Evolutionary conservation across 1,140 invertebrate genomes (phyloP).

Genomic region (Myzus persicae): DNA sequence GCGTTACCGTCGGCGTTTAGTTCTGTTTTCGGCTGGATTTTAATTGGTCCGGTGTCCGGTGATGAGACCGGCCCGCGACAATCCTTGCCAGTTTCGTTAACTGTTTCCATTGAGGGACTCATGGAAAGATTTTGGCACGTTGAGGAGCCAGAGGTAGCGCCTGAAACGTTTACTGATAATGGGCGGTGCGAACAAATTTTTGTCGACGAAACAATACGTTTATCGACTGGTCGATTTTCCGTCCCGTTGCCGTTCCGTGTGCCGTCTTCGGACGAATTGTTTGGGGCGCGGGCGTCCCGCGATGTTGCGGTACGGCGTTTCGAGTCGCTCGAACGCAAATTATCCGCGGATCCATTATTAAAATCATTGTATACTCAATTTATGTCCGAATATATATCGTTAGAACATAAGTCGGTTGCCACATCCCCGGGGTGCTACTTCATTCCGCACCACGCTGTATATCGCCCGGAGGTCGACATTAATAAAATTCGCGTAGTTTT

Average conservation of each 20-base stretch:
- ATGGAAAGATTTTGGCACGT: background rate
- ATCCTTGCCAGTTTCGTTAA: background rate
- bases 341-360: too few species aligned
- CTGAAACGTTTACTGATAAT: background rate
- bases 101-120: background rate
- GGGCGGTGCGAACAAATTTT: background rate
- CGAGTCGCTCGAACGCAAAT: too few species aligned
- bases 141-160: background rate
- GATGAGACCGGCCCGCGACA: accelerated
- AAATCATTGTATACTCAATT: background rate
- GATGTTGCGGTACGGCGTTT: background rate
- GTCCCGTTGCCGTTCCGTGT: background rate
- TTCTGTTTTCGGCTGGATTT: background rate
- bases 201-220: background rate
- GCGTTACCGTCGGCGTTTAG: background rate
- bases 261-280: background rate
- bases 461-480: too few species aligned
- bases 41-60: background rate
- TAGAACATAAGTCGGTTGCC: background rate
- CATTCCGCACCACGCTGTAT: background rate
- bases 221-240: background rate
- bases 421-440: background rate
- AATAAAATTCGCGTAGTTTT: too few species aligned
- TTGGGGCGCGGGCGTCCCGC: background rate
- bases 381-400: too few species aligned